Percentiles rank a stretch among this genome's conserved stretches.
Conservation (phyloP, 1,140 invertebrate species). For the Pogonus chalceus region DNA sequence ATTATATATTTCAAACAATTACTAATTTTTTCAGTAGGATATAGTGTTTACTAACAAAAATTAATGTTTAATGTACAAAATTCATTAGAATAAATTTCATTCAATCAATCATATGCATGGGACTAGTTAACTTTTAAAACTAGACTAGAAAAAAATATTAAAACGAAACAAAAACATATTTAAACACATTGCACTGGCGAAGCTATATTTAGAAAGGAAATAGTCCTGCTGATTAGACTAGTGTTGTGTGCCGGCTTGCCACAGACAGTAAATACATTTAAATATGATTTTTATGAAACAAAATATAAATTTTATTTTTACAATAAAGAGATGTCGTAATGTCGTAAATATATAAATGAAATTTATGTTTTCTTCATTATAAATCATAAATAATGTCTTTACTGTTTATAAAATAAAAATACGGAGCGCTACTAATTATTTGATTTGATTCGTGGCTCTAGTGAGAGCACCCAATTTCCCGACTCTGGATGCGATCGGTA, state of each 20-base stretch:
- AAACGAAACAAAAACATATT: not conserved
- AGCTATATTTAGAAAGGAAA: not conserved
- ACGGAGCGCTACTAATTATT: not conserved
- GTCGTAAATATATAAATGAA: no score
- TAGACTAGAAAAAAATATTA: not conserved
- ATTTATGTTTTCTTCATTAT: no score
- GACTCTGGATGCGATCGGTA: constrained; percentile 57
- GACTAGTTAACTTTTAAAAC: not conserved
- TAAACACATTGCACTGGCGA: constrained; percentile 1
- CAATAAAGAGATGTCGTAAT: no score
- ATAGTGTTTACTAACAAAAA: not conserved
- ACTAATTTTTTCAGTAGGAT: constrained; percentile 24
- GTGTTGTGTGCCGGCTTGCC: constrained; percentile 1
- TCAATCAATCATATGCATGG: not conserved
- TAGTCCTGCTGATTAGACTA: not conserved
- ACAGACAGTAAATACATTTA: not conserved
- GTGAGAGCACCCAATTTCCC: constrained; percentile 60
- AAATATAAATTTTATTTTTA: no score
- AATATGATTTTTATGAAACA: no score
- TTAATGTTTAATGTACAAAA: not conserved
- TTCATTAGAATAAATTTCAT: not conserved
- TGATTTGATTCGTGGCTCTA: constrained; percentile 37
- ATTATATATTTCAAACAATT: not conserved
- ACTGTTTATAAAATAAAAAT: not conserved
- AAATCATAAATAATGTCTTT: not conserved